phyloP scores from a whole-genome alignment of 2,113 vertebrate genomes.

The Hassar affinis region DNA sequence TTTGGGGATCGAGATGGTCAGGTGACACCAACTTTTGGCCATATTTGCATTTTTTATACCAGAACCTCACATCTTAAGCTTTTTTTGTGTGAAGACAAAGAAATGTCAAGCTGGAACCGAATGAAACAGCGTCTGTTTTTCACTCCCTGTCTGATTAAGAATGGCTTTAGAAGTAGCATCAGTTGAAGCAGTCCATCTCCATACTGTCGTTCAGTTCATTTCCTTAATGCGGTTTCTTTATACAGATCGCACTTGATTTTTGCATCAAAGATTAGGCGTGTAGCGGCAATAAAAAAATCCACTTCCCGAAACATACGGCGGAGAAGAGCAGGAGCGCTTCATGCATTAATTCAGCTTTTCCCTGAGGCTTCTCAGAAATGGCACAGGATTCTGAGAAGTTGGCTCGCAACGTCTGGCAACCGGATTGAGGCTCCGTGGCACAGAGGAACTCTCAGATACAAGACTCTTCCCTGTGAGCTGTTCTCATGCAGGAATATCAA shows the following conservation, averaged over 20 bases:
- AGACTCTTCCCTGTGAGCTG: neutral
- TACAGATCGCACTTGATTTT: neutral
- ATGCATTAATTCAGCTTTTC: slow-evolving; percentile 25
- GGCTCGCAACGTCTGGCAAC: slow-evolving; percentile 63
- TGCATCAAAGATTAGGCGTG: neutral
- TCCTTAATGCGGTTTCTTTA: neutral
- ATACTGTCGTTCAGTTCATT: neutral
- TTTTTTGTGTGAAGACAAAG: slow-evolving; percentile 4
- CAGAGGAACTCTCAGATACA: neutral
- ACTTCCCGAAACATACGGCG: slow-evolving; percentile 13
- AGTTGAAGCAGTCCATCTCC: neutral
- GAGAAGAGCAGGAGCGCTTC: slow-evolving; percentile 39
- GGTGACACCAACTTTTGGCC: no score
- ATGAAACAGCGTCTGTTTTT: neutral
- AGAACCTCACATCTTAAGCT: no score
- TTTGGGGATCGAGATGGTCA: no score
- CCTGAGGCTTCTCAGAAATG: slow-evolving; percentile 55
- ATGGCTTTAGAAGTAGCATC: neutral
- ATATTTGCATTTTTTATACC: no score
- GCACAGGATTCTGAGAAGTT: slow-evolving; percentile 50
- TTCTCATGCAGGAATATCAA: slow-evolving; percentile 45
- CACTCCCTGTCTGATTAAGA: neutral
- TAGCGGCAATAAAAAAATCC: neutral
- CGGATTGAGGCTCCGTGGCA: neutral
- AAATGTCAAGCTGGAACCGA: neutral